Conservation (phyloP, 2,888 invertebrate genomes). For the Ptilodon capucinus region DNA sequence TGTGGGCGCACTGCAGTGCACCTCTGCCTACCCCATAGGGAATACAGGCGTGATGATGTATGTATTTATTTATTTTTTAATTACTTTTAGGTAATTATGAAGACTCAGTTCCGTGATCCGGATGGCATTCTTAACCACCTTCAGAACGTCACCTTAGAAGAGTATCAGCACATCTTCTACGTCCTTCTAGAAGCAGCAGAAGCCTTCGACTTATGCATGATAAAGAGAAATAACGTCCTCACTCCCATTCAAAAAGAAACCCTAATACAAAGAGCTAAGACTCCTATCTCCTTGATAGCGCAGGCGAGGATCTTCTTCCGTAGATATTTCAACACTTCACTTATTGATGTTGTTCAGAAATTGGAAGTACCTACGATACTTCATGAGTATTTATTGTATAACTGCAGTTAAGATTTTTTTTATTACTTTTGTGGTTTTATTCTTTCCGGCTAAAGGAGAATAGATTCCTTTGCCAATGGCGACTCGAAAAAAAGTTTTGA, state of each 20-base stretch:
- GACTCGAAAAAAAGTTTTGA: conserved; percentile 23
- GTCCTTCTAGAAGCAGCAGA: conserved; percentile 88
- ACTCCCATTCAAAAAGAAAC: conserved; percentile 85
- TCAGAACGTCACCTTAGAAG: conserved; percentile 82
- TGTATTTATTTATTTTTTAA: background rate
- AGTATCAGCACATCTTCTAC: conserved; percentile 82
- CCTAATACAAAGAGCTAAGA: conserved; percentile 85
- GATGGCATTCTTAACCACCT: conserved; percentile 91
- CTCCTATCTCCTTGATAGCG: conserved; percentile 85
- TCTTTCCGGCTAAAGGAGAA: conserved; percentile 33
- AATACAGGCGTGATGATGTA: too few relatives aligned
- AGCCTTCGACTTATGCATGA: conserved; percentile 91
- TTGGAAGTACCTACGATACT: conserved; percentile 86
- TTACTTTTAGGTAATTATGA: conserved; percentile 86
- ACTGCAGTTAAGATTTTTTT: conserved; percentile 75
- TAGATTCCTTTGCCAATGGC: conserved; percentile 21
- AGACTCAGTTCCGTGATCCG: conserved; percentile 92
- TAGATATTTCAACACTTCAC: conserved; percentile 79
- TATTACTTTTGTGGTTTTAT: conserved; percentile 24
- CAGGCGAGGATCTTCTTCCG: conserved; percentile 85
- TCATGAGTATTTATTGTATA: conserved; percentile 86
- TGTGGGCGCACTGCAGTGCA: too few relatives aligned
- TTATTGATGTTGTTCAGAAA: conserved; percentile 80
- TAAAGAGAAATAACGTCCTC: conserved; percentile 86
- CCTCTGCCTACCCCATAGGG: too few relatives aligned